Conservation (phyloP, 2,113 vertebrate species). For the Aptenodytes forsteri region DNA sequence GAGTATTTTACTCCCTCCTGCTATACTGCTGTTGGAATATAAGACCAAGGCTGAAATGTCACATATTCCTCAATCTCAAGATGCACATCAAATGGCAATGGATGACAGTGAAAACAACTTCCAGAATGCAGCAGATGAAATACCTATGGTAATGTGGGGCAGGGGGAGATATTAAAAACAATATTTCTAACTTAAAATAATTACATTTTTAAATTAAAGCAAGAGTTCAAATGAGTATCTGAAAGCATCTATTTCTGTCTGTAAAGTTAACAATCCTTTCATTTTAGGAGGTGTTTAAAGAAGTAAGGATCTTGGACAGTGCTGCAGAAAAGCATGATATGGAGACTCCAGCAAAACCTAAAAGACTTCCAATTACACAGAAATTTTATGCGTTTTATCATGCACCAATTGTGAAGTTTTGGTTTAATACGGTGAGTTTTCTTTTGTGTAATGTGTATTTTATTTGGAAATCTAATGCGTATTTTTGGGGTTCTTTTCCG, state of each 20-base stretch:
- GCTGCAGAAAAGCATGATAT: slow-evolving; percentile 84
- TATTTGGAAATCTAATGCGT: background rate
- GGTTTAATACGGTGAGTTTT: slow-evolving; percentile 93
- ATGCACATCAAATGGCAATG: slow-evolving; percentile 98
- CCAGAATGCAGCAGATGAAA: slow-evolving; percentile 87
- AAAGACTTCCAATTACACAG: slow-evolving; percentile 91
- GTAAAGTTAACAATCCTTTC: slow-evolving; percentile 3
- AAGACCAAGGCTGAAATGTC: slow-evolving; percentile 99
- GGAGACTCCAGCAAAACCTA: slow-evolving; percentile 86
- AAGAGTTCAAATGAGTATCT: background rate
- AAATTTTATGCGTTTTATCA: slow-evolving; percentile 98
- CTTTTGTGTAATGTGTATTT: background rate
- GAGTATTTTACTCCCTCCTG: slow-evolving; percentile 94
- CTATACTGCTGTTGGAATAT: slow-evolving; percentile 95
- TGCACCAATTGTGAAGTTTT: slow-evolving; percentile 98
- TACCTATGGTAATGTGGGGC: slow-evolving; percentile 85
- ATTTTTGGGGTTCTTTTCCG: background rate
- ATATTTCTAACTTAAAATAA: background rate
- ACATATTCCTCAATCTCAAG: slow-evolving; percentile 97
- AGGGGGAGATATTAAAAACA: background rate
- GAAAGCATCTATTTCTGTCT: background rate
- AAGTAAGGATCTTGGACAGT: slow-evolving; percentile 83
- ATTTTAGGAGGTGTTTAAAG: slow-evolving; percentile 93
- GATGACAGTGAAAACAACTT: slow-evolving; percentile 98
- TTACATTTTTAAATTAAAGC: background rate